A percentile compares a stretch with the other conserved stretches of the same genome.
Conservation (phyloP, 2,888 invertebrate genomes). For the Cheilosia variabilis region DNA sequence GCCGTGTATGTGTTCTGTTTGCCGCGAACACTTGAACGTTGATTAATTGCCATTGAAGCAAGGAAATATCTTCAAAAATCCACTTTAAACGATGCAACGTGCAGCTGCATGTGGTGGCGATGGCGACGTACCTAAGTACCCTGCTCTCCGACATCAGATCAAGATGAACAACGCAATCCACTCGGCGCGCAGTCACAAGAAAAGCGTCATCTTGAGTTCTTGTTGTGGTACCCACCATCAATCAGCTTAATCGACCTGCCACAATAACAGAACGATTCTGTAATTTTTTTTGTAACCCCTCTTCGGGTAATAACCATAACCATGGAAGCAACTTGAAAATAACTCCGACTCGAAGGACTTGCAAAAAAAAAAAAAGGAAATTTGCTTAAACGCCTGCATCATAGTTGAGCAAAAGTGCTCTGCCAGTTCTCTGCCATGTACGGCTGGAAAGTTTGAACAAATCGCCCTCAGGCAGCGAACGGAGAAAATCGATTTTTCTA, state of each 20-base stretch:
- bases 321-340: neutral
- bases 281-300: neutral
- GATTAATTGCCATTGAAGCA: slow-evolving; percentile 62
- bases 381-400: slow-evolving; percentile 11
- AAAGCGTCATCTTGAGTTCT: slow-evolving; percentile 57
- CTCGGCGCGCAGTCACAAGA: slow-evolving; percentile 28
- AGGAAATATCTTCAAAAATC: slow-evolving; percentile 56
- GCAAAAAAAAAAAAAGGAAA: neutral
- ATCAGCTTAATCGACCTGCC: slow-evolving; percentile 74
- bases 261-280: slow-evolving; percentile 71
- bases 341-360: neutral
- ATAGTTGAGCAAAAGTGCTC: slow-evolving; percentile 41
- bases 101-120: slow-evolving; percentile 50
- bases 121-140: neutral
- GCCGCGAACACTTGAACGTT: slow-evolving; percentile 51
- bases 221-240: slow-evolving; percentile 57
- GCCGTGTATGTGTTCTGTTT: slow-evolving; percentile 8
- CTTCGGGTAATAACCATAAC: neutral
- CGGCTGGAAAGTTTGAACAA: slow-evolving; percentile 38
- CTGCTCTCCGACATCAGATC: slow-evolving; percentile 24
- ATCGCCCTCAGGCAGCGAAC: slow-evolving; percentile 57
- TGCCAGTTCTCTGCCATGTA: neutral
- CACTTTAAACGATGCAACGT: slow-evolving; percentile 63
- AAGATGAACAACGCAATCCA: slow-evolving; percentile 63
- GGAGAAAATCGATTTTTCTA: slow-evolving; percentile 66